phyloP scores from a whole-genome alignment of 2,888 invertebrate genomes.

The Pachymerium ferrugineum region DNA sequence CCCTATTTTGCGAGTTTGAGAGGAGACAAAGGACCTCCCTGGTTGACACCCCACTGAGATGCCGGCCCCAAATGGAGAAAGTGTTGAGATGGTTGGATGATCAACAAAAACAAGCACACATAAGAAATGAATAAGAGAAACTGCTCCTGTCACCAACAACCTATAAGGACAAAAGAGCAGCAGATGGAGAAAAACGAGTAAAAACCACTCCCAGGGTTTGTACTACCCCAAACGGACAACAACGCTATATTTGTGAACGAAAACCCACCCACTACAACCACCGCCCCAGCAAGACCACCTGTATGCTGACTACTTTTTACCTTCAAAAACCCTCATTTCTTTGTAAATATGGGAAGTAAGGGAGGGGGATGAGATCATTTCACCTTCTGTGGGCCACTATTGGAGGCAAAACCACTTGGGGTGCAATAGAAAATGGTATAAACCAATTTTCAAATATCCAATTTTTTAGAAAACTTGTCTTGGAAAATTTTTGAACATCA shows the following conservation, averaged over 20 bases:
- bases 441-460: no score
- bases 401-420: no score
- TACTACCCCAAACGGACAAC: not conserved
- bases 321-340: not conserved
- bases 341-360: not conserved
- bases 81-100: conserved; percentile 9
- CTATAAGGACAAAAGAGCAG: not conserved
- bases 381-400: no score
- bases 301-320: conserved; percentile 1
- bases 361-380: no score
- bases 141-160: not conserved
- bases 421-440: no score
- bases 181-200: no score
- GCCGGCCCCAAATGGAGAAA: conserved; percentile 6
- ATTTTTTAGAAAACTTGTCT: no score
- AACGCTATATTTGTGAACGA: not conserved
- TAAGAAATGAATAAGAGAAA: not conserved
- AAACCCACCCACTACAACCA: not conserved
- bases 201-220: not conserved
- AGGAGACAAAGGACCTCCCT: conserved; percentile 5
- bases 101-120: not conserved
- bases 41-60: not conserved
- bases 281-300: not conserved
- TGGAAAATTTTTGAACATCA: no score
- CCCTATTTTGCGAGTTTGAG: not conserved